Evolutionary conservation across 2,888 invertebrate species (phyloP), one percentile per base, ranked within the genome.

Genomic region (Caenorhabditis sp.): DNA sequence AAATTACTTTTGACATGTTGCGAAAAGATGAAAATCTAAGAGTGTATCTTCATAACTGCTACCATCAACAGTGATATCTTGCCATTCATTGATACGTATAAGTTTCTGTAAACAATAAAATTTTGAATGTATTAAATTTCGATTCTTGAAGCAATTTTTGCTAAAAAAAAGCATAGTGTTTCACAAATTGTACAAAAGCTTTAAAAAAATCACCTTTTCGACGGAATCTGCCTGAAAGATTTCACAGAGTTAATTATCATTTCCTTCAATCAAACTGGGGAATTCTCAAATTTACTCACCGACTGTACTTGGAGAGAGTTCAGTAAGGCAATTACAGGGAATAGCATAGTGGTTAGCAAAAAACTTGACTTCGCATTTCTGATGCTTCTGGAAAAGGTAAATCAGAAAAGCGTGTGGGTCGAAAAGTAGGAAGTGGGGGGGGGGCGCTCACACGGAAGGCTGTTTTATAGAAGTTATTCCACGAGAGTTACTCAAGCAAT

Each of bases 21-120:
- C 81, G 71, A 81, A 81, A n/a, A 81, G 22, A 56, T 81, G 76
- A 37, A 81, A 55, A 55, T 81, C 81, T 11, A 80, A 26, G 9
- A 80, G 51, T 44, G 53, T 51, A 9, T 76, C 56, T 37, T 69
- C 80, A 11, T 64, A 44, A 24, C 58, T 50, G 11, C 40, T 50
- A 8, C 58, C 51, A 5, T 22, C 60, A 26, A 65, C 24, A 11
- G 58, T 26, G 13, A 69, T 65, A 11, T 70, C 55, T 24, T 81
- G 76, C 81, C 81, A 81, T 65, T 81, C 76, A 47, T 81, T 81
- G 32, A 81, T 67, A 28, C 81, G 76, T 15, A 81, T 50, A 18
- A 81, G 56, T 70, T 81, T 81, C 81, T 81, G 81, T 15, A 80
- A 50, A 3, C n/a, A n/a, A 1, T 2, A 22, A n/a, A n/a, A n/a